Percentiles rank a stretch among this genome's conserved stretches.
Evolutionary conservation across 2,888 invertebrate species (phyloP).

Genomic region (Neelides folsomi): DNA sequence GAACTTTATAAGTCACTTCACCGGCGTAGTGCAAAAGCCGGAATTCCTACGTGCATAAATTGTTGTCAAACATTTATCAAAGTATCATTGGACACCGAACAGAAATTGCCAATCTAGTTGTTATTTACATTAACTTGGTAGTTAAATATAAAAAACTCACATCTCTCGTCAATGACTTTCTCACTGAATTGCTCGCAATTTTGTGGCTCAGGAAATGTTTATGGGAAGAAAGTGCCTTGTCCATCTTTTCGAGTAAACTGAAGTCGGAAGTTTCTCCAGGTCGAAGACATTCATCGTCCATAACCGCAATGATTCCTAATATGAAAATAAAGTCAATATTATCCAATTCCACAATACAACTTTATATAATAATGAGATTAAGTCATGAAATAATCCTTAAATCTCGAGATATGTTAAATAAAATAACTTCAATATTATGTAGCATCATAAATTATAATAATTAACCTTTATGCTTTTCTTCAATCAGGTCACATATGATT

Average conservation of each 20-base stretch:
- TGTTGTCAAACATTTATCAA: too few species aligned
- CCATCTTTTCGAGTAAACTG: slow-evolving; percentile 69
- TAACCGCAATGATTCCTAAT: slow-evolving; percentile 61
- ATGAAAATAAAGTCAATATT: too few species aligned
- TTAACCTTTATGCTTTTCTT: slow-evolving; percentile 69
- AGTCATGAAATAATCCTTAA: neutral
- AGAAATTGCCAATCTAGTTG: too few species aligned
- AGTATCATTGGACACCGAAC: too few species aligned
- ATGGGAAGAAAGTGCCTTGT: slow-evolving; percentile 57
- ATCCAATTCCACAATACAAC: too few species aligned
- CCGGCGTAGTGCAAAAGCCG: slow-evolving; percentile 83
- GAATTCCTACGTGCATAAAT: slow-evolving; percentile 54
- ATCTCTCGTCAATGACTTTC: slow-evolving; percentile 71
- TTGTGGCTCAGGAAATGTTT: slow-evolving; percentile 71
- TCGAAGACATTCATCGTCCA: slow-evolving; percentile 84
- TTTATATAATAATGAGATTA: too few species aligned
- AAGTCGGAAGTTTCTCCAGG: slow-evolving; percentile 74
- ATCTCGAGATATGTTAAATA: too few species aligned
- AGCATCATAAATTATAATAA: too few species aligned
- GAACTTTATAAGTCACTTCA: slow-evolving; percentile 76
- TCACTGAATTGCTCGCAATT: slow-evolving; percentile 55
- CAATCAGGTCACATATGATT: slow-evolving; percentile 82
- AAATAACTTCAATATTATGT: too few species aligned
- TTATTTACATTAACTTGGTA: too few species aligned
- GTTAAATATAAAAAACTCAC: slow-evolving; percentile 39